Conservation (phyloP, 92 coral and sea anemone species). For the Zoanthus gigantus region DNA sequence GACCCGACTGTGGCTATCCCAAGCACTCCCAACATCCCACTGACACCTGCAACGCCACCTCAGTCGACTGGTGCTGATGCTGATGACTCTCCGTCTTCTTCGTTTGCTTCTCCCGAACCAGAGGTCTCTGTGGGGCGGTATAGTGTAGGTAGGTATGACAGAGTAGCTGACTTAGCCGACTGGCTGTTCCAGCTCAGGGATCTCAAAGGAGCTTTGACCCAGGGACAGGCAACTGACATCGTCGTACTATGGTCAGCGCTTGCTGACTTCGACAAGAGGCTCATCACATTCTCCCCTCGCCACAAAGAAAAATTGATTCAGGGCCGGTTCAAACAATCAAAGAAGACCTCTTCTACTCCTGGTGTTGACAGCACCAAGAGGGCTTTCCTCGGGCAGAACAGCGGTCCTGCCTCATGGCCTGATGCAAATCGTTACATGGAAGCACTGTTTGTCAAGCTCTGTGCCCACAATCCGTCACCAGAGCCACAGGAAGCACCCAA, state of each 20-base stretch:
- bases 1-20: not conserved
- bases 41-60: slow-evolving; percentile 43
- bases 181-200: slow-evolving; percentile 50
- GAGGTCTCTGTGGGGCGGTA: slow-evolving; percentile 61
- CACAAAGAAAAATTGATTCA: slow-evolving; percentile 36
- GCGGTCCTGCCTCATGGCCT: slow-evolving; percentile 31
- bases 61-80: not conserved
- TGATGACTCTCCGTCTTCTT: not conserved
- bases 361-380: slow-evolving; percentile 66
- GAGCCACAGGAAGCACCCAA: slow-evolving; percentile 12
- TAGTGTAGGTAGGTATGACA: slow-evolving; percentile 51
- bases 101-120: not conserved
- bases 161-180: slow-evolving; percentile 29
- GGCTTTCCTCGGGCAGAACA: slow-evolving; percentile 63
- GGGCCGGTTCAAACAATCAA: slow-evolving; percentile 49
- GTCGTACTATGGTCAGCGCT: slow-evolving; percentile 47
- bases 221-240: slow-evolving; percentile 48
- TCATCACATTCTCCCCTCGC: slow-evolving; percentile 40
- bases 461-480: slow-evolving; percentile 61
- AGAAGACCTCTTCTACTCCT: slow-evolving; percentile 20
- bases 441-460: slow-evolving; percentile 57
- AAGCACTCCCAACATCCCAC: slow-evolving; percentile 64
- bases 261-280: too few species aligned
- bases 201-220: slow-evolving; percentile 32
- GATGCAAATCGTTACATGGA: slow-evolving; percentile 78